Percentiles rank a stretch among this genome's conserved stretches.
Evolutionary conservation across 2,113 vertebrate genomes (phyloP).

Genomic region (Sapajus apella): DNA sequence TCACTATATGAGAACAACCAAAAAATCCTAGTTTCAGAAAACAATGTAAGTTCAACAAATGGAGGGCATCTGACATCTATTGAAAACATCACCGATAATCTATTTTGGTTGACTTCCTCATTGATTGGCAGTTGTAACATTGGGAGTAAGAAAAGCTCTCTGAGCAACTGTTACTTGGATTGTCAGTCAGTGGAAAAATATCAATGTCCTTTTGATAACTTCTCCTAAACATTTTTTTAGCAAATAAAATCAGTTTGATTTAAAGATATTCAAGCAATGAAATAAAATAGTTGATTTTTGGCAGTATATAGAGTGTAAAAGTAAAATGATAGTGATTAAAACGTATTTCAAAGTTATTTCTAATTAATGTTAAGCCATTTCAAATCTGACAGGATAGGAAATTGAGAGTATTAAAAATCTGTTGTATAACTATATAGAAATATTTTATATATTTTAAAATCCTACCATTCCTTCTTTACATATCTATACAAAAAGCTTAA

Average conservation of each 20-base stretch:
- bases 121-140: conserved; percentile 60
- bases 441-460: neutral
- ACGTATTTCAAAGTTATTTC: conserved; percentile 57
- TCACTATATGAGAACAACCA: neutral
- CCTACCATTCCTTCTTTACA: neutral
- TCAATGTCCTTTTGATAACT: conserved; percentile 62
- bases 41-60: neutral
- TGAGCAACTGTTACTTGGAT: conserved; percentile 60
- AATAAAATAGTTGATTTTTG: conserved; percentile 76
- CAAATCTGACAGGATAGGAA: neutral
- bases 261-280: conserved; percentile 61
- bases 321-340: conserved; percentile 64
- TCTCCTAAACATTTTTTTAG: conserved; percentile 60
- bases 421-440: neutral
- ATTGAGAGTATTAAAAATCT: neutral
- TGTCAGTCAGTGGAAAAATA: conserved; percentile 73
- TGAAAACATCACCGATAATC: conserved; percentile 14
- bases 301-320: conserved; percentile 57
- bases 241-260: conserved; percentile 69
- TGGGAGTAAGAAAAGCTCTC: conserved; percentile 52
- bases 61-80: neutral
- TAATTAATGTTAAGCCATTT: neutral
- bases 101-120: conserved; percentile 57
- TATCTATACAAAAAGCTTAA: neutral
- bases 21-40: neutral